phyloP scores from a whole-genome alignment of 2,888 invertebrate species.

The Neria commutata region DNA sequence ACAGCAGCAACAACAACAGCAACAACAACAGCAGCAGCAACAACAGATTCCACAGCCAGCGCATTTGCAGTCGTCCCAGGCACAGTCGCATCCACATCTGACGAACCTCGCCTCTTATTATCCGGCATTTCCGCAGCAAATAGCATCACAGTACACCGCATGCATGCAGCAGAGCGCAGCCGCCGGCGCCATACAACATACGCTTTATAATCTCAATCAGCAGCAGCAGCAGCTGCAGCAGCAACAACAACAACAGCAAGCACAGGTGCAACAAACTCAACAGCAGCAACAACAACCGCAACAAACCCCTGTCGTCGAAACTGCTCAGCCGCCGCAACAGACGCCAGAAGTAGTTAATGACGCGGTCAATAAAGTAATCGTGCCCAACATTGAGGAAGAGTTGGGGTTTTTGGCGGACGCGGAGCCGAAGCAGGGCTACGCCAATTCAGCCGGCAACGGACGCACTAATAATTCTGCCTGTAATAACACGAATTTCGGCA shows the following conservation, averaged over 20 bases:
- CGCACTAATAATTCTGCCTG: constrained; percentile 46
- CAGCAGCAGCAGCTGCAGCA: constrained; percentile 36
- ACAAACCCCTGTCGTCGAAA: constrained; percentile 41
- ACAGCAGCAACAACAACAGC: constrained; percentile 60
- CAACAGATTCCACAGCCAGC: constrained; percentile 71
- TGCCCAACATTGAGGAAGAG: constrained; percentile 89
- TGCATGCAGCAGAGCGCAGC: constrained; percentile 54
- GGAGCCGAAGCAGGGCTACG: constrained; percentile 53
- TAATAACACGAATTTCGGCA: constrained; percentile 54
- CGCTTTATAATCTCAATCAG: constrained; percentile 43
- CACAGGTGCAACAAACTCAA: constrained; percentile 48
- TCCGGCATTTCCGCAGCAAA: constrained; percentile 59
- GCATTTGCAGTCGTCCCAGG: constrained; percentile 79
- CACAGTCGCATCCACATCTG: constrained; percentile 71
- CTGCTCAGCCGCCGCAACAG: constrained; percentile 34
- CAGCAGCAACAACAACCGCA: constrained; percentile 40
- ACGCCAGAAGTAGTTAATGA: constrained; percentile 64
- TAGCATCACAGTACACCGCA: constrained; percentile 59
- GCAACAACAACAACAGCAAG: constrained; percentile 43
- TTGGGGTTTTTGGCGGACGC: constrained; percentile 74
- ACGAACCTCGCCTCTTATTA: constrained; percentile 64
- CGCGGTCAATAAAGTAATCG: constrained; percentile 81
- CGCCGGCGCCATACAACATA: constrained; percentile 33
- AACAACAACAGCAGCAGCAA: constrained; percentile 49
- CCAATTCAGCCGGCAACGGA: constrained; percentile 45